These are phyloP conservation scores for Halocynthia roretzi DNA, from an alignment of 23 tunicate genomes.

Conservation along the genomic window DNA sequence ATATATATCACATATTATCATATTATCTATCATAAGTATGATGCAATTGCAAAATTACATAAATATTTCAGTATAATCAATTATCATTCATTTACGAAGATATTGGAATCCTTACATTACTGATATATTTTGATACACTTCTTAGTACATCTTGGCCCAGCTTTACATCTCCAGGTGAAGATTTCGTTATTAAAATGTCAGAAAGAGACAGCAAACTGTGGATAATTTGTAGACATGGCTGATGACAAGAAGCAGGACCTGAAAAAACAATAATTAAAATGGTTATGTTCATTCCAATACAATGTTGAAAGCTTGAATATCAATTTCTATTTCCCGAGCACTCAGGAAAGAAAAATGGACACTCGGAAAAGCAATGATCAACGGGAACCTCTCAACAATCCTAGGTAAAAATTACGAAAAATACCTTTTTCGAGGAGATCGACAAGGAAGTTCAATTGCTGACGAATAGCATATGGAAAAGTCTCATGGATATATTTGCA, in stretches of 20 bases:
- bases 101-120: neutral
- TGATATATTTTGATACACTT: constrained; percentile 20
- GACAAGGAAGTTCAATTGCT: constrained; percentile 40
- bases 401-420: neutral
- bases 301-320: too few species aligned
- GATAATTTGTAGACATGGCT: constrained; percentile 37
- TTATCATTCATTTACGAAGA: too few species aligned
- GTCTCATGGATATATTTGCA: constrained; percentile 79
- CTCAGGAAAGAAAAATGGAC: too few species aligned
- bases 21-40: too few species aligned
- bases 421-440: constrained; percentile 61
- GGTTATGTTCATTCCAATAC: too few species aligned
- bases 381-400: too few species aligned
- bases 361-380: too few species aligned
- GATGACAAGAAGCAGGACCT: constrained; percentile 41
- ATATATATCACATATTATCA: too few species aligned
- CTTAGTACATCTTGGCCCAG: neutral
- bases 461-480: constrained; percentile 41
- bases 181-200: constrained; percentile 7
- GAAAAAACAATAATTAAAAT: neutral
- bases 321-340: too few species aligned
- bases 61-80: too few species aligned
- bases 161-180: neutral
- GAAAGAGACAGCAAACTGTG: constrained; percentile 49
- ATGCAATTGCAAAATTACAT: too few species aligned